Base-by-base conservation (phyloP, 2,113 vertebrate species). In the Oceanodroma tethys region DNA sequence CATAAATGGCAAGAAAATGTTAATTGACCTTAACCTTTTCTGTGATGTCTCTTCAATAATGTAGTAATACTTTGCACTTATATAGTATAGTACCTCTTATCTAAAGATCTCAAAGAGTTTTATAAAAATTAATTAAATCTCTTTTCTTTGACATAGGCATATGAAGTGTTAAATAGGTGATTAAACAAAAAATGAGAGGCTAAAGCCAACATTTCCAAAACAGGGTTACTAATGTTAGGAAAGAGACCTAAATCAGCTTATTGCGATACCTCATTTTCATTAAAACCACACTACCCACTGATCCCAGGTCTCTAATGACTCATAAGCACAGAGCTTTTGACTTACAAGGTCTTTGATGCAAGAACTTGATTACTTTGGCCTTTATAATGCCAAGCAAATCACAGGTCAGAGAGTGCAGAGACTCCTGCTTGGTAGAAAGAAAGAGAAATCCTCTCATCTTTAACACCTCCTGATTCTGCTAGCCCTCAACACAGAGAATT, bases 11-110 rank as follows among this genome's bases (percentile, higher is more conserved):
- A 98, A 91, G 81, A 90, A 97, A 97, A 96, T 96, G 83, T 92
- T 97, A 97, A 97, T 95, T 95, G 86, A 97, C 94, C 95, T 94
- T 88, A 97, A 95, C 91, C 89, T 97, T 97, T 96, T 55, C 86
- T 76, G 43, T 81, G 87, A 91, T 89, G 50, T 96, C 82, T 95
- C 91, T 95, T 86, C 36, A 84, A 88, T 81, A 93, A 91, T 62
- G 71, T 75, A 90, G 91, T 90, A 95, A 92, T 74, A 86, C 73
- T 87, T 95, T n/a, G 66, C 71, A 78, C 76, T 81, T 86, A 84
- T 12, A 55, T 50, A 79, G 25, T 48, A 80, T 78, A 94, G 80
- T 29, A 80, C 80, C 88, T 96, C 96, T 96, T 94, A 88, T 42
- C 58, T 73, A 40, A 93, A 89, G 56, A 92, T 93, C 83, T 96